Conservation (phyloP, 2,888 invertebrate species). For the Eretmocerus hayati region DNA sequence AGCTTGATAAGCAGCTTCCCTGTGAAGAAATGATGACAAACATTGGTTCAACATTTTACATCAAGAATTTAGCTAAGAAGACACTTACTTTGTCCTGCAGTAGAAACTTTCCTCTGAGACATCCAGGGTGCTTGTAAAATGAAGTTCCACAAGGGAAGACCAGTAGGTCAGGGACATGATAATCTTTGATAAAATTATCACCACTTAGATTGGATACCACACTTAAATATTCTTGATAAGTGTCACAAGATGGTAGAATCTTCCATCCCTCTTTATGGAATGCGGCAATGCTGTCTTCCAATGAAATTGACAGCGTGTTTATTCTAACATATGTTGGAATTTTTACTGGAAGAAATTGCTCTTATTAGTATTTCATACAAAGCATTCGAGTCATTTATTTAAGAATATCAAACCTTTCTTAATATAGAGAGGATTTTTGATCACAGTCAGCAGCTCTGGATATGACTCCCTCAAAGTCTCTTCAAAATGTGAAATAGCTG, state of each 20-base stretch:
- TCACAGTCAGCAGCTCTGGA: constrained; percentile 13
- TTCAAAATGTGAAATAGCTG: constrained; percentile 62
- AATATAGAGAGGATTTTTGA: constrained; percentile 23
- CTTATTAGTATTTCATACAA: background rate
- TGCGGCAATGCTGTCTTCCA: constrained; percentile 60
- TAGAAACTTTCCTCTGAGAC: constrained; percentile 65
- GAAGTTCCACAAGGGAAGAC: constrained; percentile 73
- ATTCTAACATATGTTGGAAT: constrained; percentile 81
- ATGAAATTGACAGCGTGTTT: constrained; percentile 65
- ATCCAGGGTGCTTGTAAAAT: constrained; percentile 63
- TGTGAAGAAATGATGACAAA: constrained; percentile 39
- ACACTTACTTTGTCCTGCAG: constrained; percentile 87
- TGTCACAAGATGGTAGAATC: constrained; percentile 50
- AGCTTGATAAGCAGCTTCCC: constrained; percentile 88
- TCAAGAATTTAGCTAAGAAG: background rate
- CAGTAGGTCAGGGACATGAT: constrained; percentile 77
- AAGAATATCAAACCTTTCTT: constrained; percentile 10
- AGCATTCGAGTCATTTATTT: too few species aligned
- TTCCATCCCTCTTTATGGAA: constrained; percentile 68
- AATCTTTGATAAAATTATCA: constrained; percentile 68
- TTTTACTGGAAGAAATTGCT: constrained; percentile 31
- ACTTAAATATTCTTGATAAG: constrained; percentile 58
- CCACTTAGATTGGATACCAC: constrained; percentile 52
- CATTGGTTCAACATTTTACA: background rate
- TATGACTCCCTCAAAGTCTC: constrained; percentile 50